Evolutionary conservation across 2,113 vertebrate species (phyloP).

Genomic region (Zingel zingel): DNA sequence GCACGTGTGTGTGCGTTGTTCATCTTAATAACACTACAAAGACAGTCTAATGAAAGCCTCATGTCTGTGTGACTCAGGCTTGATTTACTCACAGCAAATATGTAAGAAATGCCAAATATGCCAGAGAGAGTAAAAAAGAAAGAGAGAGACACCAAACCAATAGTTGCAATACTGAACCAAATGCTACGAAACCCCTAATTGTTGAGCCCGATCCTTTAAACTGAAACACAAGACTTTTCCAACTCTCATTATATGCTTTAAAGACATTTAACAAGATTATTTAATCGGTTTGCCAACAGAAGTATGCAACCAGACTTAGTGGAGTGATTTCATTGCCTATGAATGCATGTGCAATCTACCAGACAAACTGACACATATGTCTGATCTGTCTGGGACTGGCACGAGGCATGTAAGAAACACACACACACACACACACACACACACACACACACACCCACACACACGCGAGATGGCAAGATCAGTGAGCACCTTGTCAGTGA

Average conservation of each 20-base stretch:
- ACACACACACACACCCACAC: conserved; percentile 32
- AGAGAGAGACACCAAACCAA: not conserved
- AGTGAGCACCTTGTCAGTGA: conserved; percentile 64
- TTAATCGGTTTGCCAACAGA: conserved; percentile 22
- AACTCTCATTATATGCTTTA: not conserved
- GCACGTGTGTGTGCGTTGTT: conserved; percentile 42
- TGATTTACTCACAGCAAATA: conserved; percentile 68
- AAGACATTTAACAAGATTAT: conserved; percentile 23
- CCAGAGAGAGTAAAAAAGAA: conserved; percentile 17
- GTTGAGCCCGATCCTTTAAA: conserved; percentile 5
- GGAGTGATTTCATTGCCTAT: conserved; percentile 58
- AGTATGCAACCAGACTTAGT: conserved; percentile 10
- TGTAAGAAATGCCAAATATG: conserved; percentile 76
- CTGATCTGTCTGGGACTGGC: conserved; percentile 34
- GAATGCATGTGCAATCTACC: conserved; percentile 39
- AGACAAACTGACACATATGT: conserved; percentile 52
- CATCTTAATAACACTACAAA: conserved; percentile 70
- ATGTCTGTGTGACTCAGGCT: conserved; percentile 68
- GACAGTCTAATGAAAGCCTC: conserved; percentile 69
- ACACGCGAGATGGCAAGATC: conserved; percentile 51
- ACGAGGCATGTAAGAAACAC: conserved; percentile 11
- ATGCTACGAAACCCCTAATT: conserved; percentile 7
- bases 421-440: conserved; percentile 23
- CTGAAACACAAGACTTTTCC: not conserved
- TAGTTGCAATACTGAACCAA: not conserved